Base-by-base conservation (phyloP, 2,797 vertebrate genomes). In the Tarsius wallacei region DNA sequence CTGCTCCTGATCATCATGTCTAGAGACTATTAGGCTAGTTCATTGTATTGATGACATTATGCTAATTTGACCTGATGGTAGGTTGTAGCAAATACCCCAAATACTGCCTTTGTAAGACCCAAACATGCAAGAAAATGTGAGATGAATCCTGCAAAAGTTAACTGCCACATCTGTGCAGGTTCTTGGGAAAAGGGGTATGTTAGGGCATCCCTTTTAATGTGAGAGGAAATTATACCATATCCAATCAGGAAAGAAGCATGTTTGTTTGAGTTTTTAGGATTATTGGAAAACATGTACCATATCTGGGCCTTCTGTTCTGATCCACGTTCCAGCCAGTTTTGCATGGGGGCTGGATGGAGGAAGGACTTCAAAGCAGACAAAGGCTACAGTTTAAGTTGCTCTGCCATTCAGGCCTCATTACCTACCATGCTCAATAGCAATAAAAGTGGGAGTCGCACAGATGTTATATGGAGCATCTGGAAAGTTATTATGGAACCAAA, bases 261-360 rank as follows among this genome's bases (percentile, higher is more conserved):
- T 77, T 68, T 87, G 17, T n/a, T 59, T 96, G 36, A 6, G 66
- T 66, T 96, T 36, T 74, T 94, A 51, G 55, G 22, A 47, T 93
- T 93, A 81, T 8, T 51, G 15, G 33, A 76, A 93, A 93, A 87
- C 2, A n/a, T 7, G 86, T 21, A n/a, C 36, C 9, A 51, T 85
- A 70, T 31, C 9, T 47, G 26, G 7, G 1, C 17, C 7, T 61
- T 47, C 10, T 83, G 13, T 86, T 87, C 53, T 95, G n/a, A 86
- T 2, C 10, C 68, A 53, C 55, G 55, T 90, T 63, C 2, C 28
- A 84, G 31, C 5, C 71, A 47, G 36, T 33, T 77, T 61, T 63
- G 24, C 12, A 13, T 22, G 21, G 21, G 7, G 2, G 57, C 28
- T 68, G 15, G n/a, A 47, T n/a, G 26, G 15, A 92, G 57, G 63